A percentile compares a stretch with the other conserved stretches of the same genome.
Evolutionary conservation across 2,113 vertebrate genomes (phyloP).

Genomic region (Balaeniceps rex): DNA sequence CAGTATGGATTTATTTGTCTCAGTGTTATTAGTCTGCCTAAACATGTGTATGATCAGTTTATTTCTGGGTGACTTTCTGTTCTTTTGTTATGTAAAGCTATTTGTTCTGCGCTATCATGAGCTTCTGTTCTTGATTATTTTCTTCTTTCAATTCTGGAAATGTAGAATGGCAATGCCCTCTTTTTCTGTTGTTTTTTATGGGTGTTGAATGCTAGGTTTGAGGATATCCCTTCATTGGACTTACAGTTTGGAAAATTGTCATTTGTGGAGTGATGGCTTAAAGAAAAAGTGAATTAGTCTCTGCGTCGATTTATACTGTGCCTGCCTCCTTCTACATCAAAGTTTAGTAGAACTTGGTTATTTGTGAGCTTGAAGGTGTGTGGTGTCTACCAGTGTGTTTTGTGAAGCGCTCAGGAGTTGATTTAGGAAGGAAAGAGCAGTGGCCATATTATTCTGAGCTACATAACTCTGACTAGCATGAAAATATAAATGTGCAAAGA

Average conservation of each 20-base stretch:
- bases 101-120: background rate
- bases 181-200: background rate
- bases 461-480: background rate
- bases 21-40: conserved; percentile 16
- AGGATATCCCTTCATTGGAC: background rate
- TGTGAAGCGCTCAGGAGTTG: background rate
- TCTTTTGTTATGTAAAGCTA: background rate
- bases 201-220: background rate
- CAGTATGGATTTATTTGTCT: background rate
- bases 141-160: background rate
- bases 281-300: background rate
- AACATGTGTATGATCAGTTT: conserved; percentile 33
- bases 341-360: background rate
- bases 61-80: conserved; percentile 43
- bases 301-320: background rate
- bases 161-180: background rate
- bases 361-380: background rate
- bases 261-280: background rate
- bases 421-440: background rate
- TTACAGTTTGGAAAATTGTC: background rate
- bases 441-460: background rate
- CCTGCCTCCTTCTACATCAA: background rate
- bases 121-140: background rate
- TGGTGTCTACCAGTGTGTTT: background rate
- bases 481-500: background rate